Conservation (phyloP, 2,888 invertebrate genomes). For the Pimpla rufipes region DNA sequence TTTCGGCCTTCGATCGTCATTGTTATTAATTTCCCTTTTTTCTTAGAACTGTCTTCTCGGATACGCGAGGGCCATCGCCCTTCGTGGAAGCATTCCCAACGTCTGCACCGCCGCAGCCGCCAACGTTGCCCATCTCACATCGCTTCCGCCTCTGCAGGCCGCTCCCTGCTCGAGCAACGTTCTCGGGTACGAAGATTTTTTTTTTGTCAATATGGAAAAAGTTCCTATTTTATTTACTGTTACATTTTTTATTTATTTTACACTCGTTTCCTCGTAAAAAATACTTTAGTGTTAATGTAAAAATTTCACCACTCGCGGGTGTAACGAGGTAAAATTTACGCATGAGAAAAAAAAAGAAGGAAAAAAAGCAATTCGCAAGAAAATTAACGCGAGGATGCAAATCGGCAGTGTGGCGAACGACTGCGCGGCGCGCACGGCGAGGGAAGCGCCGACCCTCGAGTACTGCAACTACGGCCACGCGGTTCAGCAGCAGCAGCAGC, state of each 20-base stretch:
- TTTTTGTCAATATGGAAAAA: neutral
- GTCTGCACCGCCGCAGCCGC: slow-evolving; percentile 66
- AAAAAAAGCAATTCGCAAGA: neutral
- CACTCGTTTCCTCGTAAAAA: too few species aligned
- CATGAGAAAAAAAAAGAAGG: too few species aligned
- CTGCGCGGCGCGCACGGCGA: slow-evolving; percentile 52
- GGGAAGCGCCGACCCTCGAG: slow-evolving; percentile 60
- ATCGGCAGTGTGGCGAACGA: slow-evolving; percentile 58
- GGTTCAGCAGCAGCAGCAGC: slow-evolving; percentile 2
- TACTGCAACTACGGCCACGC: slow-evolving; percentile 44
- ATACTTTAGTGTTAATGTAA: too few species aligned
- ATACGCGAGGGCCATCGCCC: slow-evolving; percentile 78
- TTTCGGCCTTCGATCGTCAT: neutral
- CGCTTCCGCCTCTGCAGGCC: slow-evolving; percentile 64
- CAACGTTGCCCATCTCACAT: slow-evolving; percentile 67
- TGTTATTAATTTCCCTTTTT: slow-evolving; percentile 41
- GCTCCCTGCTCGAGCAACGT: slow-evolving; percentile 71
- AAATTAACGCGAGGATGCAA: slow-evolving; percentile 36
- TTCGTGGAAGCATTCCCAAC: slow-evolving; percentile 81
- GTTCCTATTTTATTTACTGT: too few species aligned
- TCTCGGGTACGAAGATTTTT: slow-evolving; percentile 51
- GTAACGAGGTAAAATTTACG: neutral
- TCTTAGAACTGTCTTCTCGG: slow-evolving; percentile 79
- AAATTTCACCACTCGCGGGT: neutral
- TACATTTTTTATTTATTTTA: too few species aligned